Conservation (phyloP, 1,140 invertebrate species). For the Pissodes strobi region DNA sequence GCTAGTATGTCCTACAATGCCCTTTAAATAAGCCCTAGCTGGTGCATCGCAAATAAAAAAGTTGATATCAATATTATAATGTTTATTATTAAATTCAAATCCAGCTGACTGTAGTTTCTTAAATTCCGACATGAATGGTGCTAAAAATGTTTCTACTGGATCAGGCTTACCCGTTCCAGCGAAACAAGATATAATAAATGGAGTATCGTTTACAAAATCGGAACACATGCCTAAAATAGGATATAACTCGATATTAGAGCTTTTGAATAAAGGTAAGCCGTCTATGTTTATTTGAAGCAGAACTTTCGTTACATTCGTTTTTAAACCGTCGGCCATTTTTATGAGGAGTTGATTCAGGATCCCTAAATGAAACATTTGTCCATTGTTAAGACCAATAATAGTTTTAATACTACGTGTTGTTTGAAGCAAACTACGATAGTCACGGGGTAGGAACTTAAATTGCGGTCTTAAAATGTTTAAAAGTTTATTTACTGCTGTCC, state of each 20-base stretch:
- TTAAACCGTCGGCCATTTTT: not conserved
- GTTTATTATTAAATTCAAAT: not conserved
- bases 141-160: not conserved
- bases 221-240: not conserved
- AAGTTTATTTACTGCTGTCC: not conserved
- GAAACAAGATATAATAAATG: not conserved
- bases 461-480: not conserved
- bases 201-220: not conserved
- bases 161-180: not conserved
- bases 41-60: too few relatives aligned
- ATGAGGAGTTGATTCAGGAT: not conserved
- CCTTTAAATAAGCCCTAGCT: not conserved
- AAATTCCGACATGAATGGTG: not conserved
- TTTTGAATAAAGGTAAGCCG: not conserved
- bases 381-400: not conserved
- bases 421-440: not conserved
- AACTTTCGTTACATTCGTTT: not conserved
- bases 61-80: not conserved
- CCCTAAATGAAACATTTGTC: not conserved
- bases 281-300: not conserved
- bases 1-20: not conserved
- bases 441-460: not conserved
- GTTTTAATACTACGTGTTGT: not conserved
- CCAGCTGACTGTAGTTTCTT: not conserved
- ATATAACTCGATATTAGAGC: not conserved